Evolutionary conservation across 2,888 invertebrate genomes (phyloP).

Genomic region (Hypselothyrea guttata): DNA sequence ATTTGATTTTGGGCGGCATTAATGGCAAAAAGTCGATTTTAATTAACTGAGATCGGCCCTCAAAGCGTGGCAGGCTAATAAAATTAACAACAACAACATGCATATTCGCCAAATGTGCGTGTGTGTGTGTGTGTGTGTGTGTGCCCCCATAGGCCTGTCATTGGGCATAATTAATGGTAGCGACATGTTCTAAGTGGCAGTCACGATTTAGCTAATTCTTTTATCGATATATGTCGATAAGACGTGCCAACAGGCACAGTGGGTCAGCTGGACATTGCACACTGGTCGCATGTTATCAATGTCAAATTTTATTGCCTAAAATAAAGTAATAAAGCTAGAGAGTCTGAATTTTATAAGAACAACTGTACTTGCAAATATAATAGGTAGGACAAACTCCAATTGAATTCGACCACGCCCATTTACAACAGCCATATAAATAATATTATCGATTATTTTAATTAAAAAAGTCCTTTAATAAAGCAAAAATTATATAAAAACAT

Average conservation of each 20-base stretch:
- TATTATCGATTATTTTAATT: no score
- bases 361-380: no score
- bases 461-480: no score
- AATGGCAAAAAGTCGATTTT: slow-evolving; percentile 77
- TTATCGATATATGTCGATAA: slow-evolving; percentile 78
- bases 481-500: no score
- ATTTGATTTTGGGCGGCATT: slow-evolving; percentile 71
- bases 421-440: no score
- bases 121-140: background rate
- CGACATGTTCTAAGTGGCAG: slow-evolving; percentile 77
- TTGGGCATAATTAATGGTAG: slow-evolving; percentile 80
- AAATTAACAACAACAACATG: slow-evolving; percentile 58
- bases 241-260: slow-evolving; percentile 66
- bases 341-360: no score
- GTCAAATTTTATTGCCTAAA: no score
- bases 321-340: no score
- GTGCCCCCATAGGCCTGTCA: slow-evolving; percentile 62
- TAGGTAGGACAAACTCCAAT: no score
- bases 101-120: slow-evolving; percentile 4
- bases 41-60: slow-evolving; percentile 63
- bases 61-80: slow-evolving; percentile 65
- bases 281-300: no score
- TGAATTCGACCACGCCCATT: no score
- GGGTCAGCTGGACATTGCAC: slow-evolving; percentile 23
- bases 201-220: slow-evolving; percentile 79